Evolutionary conservation across 92 coral and sea anemone species (phyloP).

Genomic region (Siderastrea siderea): DNA sequence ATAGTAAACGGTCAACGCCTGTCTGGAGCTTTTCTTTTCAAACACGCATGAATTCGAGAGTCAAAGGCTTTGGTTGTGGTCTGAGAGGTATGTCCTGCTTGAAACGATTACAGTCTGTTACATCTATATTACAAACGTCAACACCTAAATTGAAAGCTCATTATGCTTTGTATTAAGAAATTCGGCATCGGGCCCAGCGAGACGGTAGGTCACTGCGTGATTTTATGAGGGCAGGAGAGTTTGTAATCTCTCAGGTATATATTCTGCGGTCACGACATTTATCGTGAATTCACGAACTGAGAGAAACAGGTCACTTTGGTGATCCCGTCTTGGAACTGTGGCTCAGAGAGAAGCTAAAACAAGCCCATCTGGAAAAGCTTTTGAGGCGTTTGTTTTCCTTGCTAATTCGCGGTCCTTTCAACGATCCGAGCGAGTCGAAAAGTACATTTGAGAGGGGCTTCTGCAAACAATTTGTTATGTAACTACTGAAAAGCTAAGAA

Average conservation of each 20-base stretch:
- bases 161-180: background rate
- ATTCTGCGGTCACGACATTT: background rate
- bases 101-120: background rate
- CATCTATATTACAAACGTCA: background rate
- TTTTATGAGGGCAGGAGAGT: background rate
- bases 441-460: background rate
- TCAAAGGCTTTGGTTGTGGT: background rate
- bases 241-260: background rate
- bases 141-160: background rate
- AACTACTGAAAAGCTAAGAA: background rate
- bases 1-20: background rate
- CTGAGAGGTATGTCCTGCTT: background rate
- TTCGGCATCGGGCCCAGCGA: background rate
- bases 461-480: background rate
- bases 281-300: background rate
- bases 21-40: background rate
- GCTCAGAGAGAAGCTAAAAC: background rate
- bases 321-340: background rate
- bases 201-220: background rate
- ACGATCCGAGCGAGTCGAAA: background rate
- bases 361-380: background rate
- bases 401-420: background rate
- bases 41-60: background rate
- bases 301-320: background rate
- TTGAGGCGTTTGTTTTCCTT: background rate